Conservation (phyloP, 2,888 invertebrate species). For the Caradrina kadenii region DNA sequence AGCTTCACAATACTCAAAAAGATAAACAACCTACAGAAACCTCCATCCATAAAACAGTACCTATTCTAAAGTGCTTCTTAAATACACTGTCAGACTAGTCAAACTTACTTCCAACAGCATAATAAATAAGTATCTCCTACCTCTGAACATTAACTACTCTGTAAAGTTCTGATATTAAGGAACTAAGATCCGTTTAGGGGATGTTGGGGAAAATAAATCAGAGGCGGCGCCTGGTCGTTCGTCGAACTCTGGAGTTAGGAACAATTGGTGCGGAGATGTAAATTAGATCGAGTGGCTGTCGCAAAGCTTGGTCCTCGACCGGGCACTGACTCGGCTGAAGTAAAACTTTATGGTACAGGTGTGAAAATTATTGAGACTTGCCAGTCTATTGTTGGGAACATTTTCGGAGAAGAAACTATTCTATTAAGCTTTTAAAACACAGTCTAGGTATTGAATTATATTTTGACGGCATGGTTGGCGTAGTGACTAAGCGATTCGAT, state of each 20-base stretch:
- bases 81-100: conserved; percentile 46
- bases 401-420: not conserved
- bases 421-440: not conserved
- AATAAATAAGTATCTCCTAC: conserved; percentile 60
- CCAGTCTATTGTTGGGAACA: conserved; percentile 12
- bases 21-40: not conserved
- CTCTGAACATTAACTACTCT: conserved; percentile 64
- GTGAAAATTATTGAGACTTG: conserved; percentile 20
- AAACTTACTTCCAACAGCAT: conserved; percentile 48
- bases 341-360: conserved; percentile 37
- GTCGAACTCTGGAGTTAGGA: conserved; percentile 84
- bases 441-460: not conserved
- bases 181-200: conserved; percentile 84
- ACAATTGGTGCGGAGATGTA: conserved; percentile 87
- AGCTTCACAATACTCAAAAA: not conserved
- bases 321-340: conserved; percentile 60
- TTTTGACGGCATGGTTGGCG: too few species aligned
- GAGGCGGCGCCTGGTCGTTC: conserved; percentile 80
- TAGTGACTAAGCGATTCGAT: too few species aligned
- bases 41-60: conserved; percentile 22
- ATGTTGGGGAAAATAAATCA: conserved; percentile 87
- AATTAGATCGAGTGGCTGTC: conserved; percentile 87
- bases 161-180: conserved; percentile 77
- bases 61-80: conserved; percentile 38
- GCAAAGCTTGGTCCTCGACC: conserved; percentile 63